Percentiles rank a stretch among this genome's conserved stretches.
Evolutionary conservation across 2,797 vertebrate genomes (phyloP).

Genomic region (Sebastes kiyomatsui): DNA sequence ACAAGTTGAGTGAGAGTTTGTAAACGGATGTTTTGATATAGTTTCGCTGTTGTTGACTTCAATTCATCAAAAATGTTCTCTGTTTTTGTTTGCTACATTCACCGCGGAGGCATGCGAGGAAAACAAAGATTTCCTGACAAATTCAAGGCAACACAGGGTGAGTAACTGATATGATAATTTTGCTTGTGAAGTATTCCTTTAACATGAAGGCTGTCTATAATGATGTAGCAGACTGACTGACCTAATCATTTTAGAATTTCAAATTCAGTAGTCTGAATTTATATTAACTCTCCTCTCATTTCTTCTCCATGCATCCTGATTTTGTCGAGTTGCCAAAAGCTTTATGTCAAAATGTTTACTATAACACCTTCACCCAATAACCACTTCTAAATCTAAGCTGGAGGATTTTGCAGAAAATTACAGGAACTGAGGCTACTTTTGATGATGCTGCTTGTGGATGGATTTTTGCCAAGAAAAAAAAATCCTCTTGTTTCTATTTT

Average conservation of each 20-base stretch:
- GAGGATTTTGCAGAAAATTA: not conserved
- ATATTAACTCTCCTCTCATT: not conserved
- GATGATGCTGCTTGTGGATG: not conserved
- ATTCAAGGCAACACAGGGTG: not conserved
- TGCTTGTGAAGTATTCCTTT: not conserved
- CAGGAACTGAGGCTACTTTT: not conserved
- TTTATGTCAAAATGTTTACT: not conserved
- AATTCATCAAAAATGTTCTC: not conserved
- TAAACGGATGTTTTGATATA: not conserved
- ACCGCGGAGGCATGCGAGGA: rapidly evolving
- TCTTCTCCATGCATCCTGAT: not conserved
- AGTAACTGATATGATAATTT: not conserved
- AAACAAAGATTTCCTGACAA: not conserved
- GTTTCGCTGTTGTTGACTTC: not conserved
- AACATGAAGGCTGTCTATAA: not conserved
- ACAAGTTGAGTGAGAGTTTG: not conserved
- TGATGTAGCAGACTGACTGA: not conserved
- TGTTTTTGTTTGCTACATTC: not conserved
- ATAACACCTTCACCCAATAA: not conserved
- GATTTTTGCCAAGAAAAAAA: not conserved
- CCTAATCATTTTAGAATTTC: not conserved
- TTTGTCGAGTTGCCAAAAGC: not conserved
- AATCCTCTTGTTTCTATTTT: not conserved
- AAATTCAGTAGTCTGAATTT: not conserved
- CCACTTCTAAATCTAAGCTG: not conserved